Evolutionary conservation across 2,113 vertebrate species (phyloP).

Genomic region (Tachycineta bicolor): DNA sequence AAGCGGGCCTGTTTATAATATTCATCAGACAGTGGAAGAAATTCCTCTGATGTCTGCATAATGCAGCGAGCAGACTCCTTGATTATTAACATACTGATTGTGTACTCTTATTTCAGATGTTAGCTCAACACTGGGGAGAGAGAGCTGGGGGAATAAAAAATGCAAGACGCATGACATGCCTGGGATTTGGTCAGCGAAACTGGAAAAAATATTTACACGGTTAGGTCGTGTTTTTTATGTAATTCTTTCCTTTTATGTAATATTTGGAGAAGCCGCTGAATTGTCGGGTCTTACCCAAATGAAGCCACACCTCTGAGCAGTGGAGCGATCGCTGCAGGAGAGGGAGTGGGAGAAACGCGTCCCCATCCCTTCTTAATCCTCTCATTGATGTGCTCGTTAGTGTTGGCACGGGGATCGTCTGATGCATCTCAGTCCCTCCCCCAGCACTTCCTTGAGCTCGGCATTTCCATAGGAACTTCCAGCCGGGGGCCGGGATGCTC

Average conservation of each 20-base stretch:
- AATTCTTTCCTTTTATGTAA: slow-evolving; percentile 65
- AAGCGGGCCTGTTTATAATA: background rate
- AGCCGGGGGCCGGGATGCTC: background rate
- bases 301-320: slow-evolving; percentile 47
- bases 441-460: background rate
- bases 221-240: slow-evolving; percentile 39
- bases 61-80: slow-evolving; percentile 4
- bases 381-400: slow-evolving; percentile 11
- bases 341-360: background rate
- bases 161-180: slow-evolving; percentile 5
- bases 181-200: slow-evolving; percentile 50
- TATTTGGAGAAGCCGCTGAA: slow-evolving; percentile 39
- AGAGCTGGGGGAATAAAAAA: slow-evolving; percentile 33
- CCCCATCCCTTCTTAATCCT: background rate
- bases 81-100: slow-evolving; percentile 30
- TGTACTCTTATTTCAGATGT: slow-evolving; percentile 33
- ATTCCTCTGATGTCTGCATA: slow-evolving; percentile 41
- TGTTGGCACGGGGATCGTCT: background rate
- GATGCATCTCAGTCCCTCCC: background rate
- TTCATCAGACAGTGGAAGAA: slow-evolving; percentile 45
- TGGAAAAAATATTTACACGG: slow-evolving; percentile 55
- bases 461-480: background rate
- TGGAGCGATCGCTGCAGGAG: background rate
- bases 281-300: slow-evolving; percentile 12
- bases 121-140: slow-evolving; percentile 14